Conservation (phyloP, 2,113 vertebrate genomes). For the Calidris pygmaea region DNA sequence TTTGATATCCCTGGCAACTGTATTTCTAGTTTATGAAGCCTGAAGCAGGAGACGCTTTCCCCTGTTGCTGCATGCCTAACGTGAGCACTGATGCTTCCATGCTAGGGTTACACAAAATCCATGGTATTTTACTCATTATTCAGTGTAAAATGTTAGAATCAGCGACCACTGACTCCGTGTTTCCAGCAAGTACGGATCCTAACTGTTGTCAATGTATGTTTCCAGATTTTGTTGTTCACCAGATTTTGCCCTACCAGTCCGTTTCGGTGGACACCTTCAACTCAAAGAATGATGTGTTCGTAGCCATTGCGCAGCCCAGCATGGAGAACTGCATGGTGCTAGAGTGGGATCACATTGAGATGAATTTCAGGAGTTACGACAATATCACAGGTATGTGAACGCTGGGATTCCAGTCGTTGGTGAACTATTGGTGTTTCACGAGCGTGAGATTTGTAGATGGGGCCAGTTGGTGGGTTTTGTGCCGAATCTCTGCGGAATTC, state of each 20-base stretch:
- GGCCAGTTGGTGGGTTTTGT: background rate
- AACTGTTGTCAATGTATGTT: slow-evolving; percentile 30
- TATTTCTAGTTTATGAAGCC: background rate
- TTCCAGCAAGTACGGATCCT: background rate
- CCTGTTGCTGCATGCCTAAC: background rate
- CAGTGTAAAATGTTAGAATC: background rate
- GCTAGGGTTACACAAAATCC: background rate
- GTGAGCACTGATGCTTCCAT: background rate
- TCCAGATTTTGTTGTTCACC: slow-evolving; percentile 93
- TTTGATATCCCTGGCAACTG: background rate
- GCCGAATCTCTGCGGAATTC: background rate
- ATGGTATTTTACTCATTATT: background rate
- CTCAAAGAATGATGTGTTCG: slow-evolving; percentile 94
- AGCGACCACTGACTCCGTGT: background rate
- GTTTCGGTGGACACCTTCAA: slow-evolving; percentile 93
- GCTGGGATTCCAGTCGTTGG: background rate
- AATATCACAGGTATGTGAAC: slow-evolving; percentile 91
- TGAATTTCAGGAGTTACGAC: slow-evolving; percentile 97
- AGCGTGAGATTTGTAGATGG: background rate
- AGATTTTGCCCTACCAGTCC: slow-evolving; percentile 90
- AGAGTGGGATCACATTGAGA: slow-evolving; percentile 99
- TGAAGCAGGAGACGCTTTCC: background rate
- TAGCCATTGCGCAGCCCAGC: slow-evolving; percentile 93
- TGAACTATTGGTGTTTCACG: background rate
- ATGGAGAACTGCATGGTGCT: slow-evolving; percentile 96